phyloP scores from a whole-genome alignment of 2,113 vertebrate genomes.

The Cheilinus undulatus region DNA sequence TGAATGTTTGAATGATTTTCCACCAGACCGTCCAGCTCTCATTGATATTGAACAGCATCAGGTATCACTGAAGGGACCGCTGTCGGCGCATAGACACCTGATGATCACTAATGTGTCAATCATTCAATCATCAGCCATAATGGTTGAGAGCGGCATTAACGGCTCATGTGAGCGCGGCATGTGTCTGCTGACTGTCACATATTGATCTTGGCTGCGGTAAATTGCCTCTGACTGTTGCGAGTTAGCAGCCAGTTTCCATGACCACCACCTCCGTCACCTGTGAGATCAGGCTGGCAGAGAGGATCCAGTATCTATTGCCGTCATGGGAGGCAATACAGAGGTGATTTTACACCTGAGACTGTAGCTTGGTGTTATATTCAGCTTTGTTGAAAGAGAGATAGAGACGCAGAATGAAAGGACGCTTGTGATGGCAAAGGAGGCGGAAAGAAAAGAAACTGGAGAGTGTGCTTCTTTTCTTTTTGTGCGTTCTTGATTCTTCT shows the following conservation, averaged over 20 bases:
- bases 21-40: background rate
- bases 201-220: conserved; percentile 59
- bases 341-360: conserved; percentile 66
- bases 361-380: conserved; percentile 38
- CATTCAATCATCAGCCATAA: conserved; percentile 13
- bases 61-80: conserved; percentile 8
- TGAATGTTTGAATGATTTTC: conserved; percentile 52
- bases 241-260: conserved; percentile 72
- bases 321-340: conserved; percentile 32
- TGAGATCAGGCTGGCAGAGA: conserved; percentile 55
- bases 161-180: background rate
- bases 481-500: conserved; percentile 56
- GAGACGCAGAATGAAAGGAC: conserved; percentile 34
- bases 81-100: conserved; percentile 12
- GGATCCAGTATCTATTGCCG: conserved; percentile 53
- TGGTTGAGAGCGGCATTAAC: background rate
- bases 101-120: conserved; percentile 26
- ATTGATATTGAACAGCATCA: conserved; percentile 22
- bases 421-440: conserved; percentile 4
- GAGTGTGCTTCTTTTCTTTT: conserved; percentile 62
- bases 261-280: conserved; percentile 69
- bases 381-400: conserved; percentile 10
- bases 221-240: conserved; percentile 43
- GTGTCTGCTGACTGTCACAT: conserved; percentile 23
- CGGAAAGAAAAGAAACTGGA: conserved; percentile 42